Evolutionary conservation across 2,888 invertebrate species (phyloP).

Genomic region (Chaetoderma sp.): DNA sequence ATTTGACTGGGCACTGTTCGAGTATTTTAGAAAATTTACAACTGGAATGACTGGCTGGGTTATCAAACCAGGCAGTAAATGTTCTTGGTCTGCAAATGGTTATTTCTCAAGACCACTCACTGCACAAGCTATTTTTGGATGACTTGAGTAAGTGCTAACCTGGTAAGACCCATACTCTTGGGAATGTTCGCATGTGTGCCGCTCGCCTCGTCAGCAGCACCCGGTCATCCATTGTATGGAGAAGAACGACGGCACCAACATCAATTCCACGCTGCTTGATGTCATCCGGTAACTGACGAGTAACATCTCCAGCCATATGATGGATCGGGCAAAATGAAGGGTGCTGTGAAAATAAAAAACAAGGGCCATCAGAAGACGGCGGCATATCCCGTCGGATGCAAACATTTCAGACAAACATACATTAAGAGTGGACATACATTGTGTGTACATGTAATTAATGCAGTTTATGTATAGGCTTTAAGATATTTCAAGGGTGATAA

Average conservation of each 20-base stretch:
- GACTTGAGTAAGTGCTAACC: constrained; percentile 45
- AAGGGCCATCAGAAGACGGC: too few species aligned
- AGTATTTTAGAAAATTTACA: not conserved
- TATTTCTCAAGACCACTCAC: too few species aligned
- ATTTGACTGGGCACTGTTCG: too few species aligned
- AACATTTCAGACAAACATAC: too few species aligned
- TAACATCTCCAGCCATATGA: constrained; percentile 34
- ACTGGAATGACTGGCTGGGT: too few species aligned
- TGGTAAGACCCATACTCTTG: constrained; percentile 71
- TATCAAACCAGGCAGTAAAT: not conserved
- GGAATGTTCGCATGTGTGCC: constrained; percentile 68
- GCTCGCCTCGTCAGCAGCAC: constrained; percentile 69
- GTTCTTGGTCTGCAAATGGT: too few species aligned
- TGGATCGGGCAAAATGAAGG: constrained; percentile 64
- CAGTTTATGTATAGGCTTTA: too few species aligned
- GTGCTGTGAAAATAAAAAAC: constrained; percentile 46
- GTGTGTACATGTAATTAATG: too few species aligned
- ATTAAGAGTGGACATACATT: too few species aligned
- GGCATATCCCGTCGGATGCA: too few species aligned
- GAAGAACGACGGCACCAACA: constrained; percentile 66
- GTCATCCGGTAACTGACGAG: constrained; percentile 40
- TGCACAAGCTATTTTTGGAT: too few species aligned
- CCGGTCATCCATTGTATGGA: constrained; percentile 67
- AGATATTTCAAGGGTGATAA: too few species aligned
- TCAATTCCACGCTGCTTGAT: constrained; percentile 54